phyloP scores from a whole-genome alignment of 2,797 vertebrate species.

The Cryptoblepharus egeriae region DNA sequence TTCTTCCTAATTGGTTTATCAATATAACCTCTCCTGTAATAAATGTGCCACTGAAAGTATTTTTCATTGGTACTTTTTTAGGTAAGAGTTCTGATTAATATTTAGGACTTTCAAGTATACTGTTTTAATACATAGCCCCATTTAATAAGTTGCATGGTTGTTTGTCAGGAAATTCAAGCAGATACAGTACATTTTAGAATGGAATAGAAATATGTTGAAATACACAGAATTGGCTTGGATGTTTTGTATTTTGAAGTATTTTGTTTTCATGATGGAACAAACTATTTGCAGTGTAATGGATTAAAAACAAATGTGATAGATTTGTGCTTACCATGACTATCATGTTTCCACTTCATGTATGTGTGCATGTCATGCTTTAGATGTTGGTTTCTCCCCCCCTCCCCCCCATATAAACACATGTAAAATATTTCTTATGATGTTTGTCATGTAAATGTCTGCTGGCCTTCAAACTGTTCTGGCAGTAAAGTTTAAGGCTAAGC shows the following conservation, averaged over 20 bases:
- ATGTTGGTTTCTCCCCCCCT: not conserved
- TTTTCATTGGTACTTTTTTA: slow-evolving; percentile 97
- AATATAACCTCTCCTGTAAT: slow-evolving; percentile 99
- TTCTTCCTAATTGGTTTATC: slow-evolving; percentile 99
- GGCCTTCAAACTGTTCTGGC: too few relatives aligned
- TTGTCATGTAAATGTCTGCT: not conserved
- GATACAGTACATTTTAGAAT: not conserved
- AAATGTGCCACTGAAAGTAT: slow-evolving; percentile 95
- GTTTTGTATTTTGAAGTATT: too few relatives aligned
- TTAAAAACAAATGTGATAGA: too few relatives aligned
- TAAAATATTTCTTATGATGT: not conserved
- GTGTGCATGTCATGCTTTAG: not conserved
- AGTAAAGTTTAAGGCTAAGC: too few relatives aligned
- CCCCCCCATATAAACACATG: not conserved
- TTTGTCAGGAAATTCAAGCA: not conserved
- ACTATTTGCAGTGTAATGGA: too few relatives aligned
- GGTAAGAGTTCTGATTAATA: slow-evolving; percentile 80
- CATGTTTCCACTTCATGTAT: not conserved
- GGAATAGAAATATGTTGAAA: too few relatives aligned
- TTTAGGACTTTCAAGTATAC: not conserved
- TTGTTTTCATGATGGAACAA: too few relatives aligned
- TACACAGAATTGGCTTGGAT: too few relatives aligned
- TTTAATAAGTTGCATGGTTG: slow-evolving; percentile 10
- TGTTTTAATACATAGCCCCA: not conserved
- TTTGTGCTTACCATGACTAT: too few relatives aligned